Conservation (phyloP, 2,113 vertebrate genomes). For the Chiloscyllium plagiosum region DNA sequence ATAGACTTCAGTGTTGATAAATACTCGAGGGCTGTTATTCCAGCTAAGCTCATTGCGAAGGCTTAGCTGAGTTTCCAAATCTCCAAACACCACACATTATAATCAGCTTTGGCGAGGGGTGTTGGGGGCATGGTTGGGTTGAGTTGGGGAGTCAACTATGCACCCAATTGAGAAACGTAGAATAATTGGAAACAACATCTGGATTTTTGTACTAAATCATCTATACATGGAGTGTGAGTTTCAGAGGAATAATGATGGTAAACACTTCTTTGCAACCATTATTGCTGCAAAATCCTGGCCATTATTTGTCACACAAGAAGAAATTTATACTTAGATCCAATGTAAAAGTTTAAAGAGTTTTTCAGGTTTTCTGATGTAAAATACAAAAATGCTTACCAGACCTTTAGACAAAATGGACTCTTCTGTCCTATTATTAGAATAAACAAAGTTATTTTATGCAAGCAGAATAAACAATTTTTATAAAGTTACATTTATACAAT, state of each 20-base stretch:
- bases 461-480: constrained; percentile 37
- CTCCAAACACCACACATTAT: too few relatives aligned
- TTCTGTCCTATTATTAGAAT: constrained; percentile 67
- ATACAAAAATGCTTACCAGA: constrained; percentile 64
- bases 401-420: constrained; percentile 84
- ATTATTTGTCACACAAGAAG: background rate
- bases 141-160: background rate
- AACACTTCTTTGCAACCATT: background rate
- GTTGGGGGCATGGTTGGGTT: too few relatives aligned
- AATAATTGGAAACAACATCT: background rate
- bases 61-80: too few relatives aligned
- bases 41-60: too few relatives aligned
- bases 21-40: too few relatives aligned
- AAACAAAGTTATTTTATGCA: constrained; percentile 39
- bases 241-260: background rate
- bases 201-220: background rate
- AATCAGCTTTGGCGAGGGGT: background rate
- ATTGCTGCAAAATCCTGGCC: background rate
- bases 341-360: background rate
- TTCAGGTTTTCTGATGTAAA: background rate
- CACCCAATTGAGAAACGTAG: background rate
- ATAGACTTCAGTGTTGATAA: too few relatives aligned
- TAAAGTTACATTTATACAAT: background rate
- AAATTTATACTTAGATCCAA: background rate
- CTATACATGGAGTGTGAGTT: background rate